Percentiles rank a stretch among this genome's conserved stretches.
These are phyloP conservation scores for Antheraea assamensis DNA, from an alignment of 2,888 invertebrate genomes.

Conservation along the genomic window DNA sequence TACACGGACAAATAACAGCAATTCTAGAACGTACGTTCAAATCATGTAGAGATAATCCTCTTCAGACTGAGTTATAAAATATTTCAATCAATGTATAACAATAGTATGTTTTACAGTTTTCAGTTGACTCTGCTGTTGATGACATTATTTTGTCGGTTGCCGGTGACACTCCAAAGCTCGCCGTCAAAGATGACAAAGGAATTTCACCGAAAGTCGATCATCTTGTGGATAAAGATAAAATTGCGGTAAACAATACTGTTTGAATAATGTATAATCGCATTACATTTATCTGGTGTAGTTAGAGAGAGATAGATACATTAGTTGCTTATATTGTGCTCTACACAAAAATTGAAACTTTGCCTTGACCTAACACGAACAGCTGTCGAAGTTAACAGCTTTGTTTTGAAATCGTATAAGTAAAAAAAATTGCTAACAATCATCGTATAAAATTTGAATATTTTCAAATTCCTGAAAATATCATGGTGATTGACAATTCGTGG, in stretches of 20 bases:
- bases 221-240: conserved; percentile 33
- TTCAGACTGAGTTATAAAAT: background rate
- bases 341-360: background rate
- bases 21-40: too few relatives aligned
- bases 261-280: conserved; percentile 15
- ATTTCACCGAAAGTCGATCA: conserved; percentile 28
- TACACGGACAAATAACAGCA: too few relatives aligned
- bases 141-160: conserved; percentile 45
- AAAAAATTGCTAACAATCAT: background rate
- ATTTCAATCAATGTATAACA: background rate
- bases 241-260: conserved; percentile 40
- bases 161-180: conserved; percentile 38
- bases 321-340: background rate
- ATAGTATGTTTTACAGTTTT: conserved; percentile 40
- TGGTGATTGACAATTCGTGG: background rate
- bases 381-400: background rate
- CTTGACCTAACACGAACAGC: background rate
- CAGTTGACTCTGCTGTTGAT: conserved; percentile 41
- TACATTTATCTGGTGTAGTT: background rate
- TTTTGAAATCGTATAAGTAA: background rate
- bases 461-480: background rate
- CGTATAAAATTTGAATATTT: background rate
- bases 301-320: background rate
- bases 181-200: conserved; percentile 43
- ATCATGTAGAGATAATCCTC: background rate